Evolutionary conservation across 1,140 invertebrate species (phyloP).

Genomic region (Drosophila fuyamai): DNA sequence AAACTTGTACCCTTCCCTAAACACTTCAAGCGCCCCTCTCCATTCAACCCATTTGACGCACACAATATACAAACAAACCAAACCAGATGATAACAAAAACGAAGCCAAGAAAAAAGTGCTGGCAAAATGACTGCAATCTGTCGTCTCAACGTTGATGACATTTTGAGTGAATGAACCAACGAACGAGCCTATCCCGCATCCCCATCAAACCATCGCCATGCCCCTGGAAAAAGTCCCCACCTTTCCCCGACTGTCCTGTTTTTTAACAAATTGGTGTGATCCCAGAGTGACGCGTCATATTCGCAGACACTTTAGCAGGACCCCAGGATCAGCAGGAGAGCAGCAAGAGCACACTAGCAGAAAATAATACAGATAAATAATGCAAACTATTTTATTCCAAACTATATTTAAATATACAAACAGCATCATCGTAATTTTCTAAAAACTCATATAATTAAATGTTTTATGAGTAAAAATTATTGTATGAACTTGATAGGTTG

Average conservation of each 20-base stretch:
- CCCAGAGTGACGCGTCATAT: conserved; percentile 80
- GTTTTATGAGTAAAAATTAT: no score
- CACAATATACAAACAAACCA: conserved; percentile 45
- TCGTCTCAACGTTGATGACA: conserved; percentile 81
- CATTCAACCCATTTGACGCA: conserved; percentile 14
- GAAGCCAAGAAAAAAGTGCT: conserved; percentile 50
- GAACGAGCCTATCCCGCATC: conserved; percentile 60
- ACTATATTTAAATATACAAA: no score
- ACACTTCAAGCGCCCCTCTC: conserved; percentile 20
- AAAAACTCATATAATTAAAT: no score
- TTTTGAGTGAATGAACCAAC: conserved; percentile 79
- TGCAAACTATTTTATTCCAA: no score
- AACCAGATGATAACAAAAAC: conserved; percentile 65
- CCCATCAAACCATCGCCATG: conserved; percentile 3
- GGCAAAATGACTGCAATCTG: conserved; percentile 81
- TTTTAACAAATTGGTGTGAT: conserved; percentile 82
- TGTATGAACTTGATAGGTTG: no score
- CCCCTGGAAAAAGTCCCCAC: conserved; percentile 2
- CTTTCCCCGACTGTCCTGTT: conserved; percentile 33
- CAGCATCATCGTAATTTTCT: no score
- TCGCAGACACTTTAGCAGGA: conserved; percentile 78
- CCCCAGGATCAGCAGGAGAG: conserved; percentile 47
- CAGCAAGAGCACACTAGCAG: conserved; percentile 14
- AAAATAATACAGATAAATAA: neutral
- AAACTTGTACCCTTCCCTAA: conserved; percentile 3